Percentiles rank a stretch among this genome's conserved stretches.
phyloP scores from a whole-genome alignment of 2,113 vertebrate species.

The Boleophthalmus pectinirostris region DNA sequence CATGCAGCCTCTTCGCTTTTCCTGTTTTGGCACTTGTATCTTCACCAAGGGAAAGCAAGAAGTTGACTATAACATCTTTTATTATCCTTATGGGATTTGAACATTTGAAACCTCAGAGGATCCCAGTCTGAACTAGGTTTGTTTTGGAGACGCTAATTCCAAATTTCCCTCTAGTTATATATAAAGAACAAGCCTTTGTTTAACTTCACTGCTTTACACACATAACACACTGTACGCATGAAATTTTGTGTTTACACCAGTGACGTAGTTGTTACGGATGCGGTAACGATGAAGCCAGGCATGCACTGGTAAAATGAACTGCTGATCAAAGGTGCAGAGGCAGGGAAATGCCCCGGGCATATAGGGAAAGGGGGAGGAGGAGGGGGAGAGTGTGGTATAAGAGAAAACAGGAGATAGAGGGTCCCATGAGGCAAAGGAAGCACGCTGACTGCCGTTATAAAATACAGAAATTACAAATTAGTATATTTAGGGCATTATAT shows the following conservation, averaged over 20 bases:
- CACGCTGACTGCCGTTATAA: constrained; percentile 40
- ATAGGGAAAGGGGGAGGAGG: constrained; percentile 5
- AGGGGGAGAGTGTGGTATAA: constrained; percentile 35
- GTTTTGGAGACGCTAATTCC: constrained; percentile 27
- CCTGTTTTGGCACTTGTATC: constrained; percentile 32
- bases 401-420: constrained; percentile 43
- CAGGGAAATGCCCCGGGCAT: constrained; percentile 15
- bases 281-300: constrained; percentile 9
- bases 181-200: constrained; percentile 57
- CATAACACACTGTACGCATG: background rate
- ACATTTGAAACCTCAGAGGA: constrained; percentile 26
- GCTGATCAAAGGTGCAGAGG: constrained; percentile 52
- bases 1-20: background rate
- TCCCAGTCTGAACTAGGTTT: constrained; percentile 37
- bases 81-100: constrained; percentile 51
- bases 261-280: constrained; percentile 23
- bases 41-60: constrained; percentile 18
- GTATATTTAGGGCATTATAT: background rate
- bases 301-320: constrained; percentile 24
- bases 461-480: constrained; percentile 21
- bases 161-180: constrained; percentile 27
- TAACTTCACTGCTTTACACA: constrained; percentile 23
- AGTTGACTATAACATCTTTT: constrained; percentile 19
- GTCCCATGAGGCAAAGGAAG: constrained; percentile 38
- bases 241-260: constrained; percentile 41